These are phyloP conservation scores for Dione juno DNA, from an alignment of 2,888 invertebrate species.

Conservation along the genomic window DNA sequence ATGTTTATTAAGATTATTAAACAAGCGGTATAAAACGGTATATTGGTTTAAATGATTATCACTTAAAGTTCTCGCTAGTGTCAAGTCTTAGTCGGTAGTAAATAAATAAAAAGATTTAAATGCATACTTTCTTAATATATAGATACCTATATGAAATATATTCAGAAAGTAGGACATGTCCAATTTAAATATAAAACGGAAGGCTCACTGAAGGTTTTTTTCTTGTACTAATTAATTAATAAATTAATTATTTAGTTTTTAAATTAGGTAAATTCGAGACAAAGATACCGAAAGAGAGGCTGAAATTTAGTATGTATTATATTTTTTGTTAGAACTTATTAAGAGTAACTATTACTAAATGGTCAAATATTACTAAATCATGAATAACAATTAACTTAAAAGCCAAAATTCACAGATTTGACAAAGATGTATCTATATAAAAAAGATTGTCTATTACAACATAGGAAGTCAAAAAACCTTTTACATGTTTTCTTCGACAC, in stretches of 20 bases:
- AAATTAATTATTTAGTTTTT: not conserved
- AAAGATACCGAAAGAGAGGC: not conserved
- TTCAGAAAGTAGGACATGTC: no score
- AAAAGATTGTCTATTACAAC: not conserved
- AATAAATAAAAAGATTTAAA: not conserved
- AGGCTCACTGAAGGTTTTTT: no score
- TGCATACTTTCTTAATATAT: not conserved
- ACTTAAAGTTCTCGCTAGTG: not conserved
- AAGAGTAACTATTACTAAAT: no score
- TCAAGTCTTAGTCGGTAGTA: no score
- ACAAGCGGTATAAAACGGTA: not conserved
- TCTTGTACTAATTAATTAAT: not conserved
- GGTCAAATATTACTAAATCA: no score
- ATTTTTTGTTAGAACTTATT: no score
- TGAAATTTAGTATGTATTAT: no score
- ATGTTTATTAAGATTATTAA: not conserved
- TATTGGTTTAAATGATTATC: slow-evolving; percentile 6
- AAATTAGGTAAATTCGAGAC: not conserved
- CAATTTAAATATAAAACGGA: no score
- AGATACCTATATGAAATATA: not conserved
- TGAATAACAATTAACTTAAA: no score
- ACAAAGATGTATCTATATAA: not conserved
- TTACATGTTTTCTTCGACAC: slow-evolving; percentile 54
- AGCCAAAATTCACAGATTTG: not conserved
- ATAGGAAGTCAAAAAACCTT: slow-evolving; percentile 14